Base-by-base conservation (phyloP, 64 coral and sea anemone species). In the Trachythela sp. region DNA sequence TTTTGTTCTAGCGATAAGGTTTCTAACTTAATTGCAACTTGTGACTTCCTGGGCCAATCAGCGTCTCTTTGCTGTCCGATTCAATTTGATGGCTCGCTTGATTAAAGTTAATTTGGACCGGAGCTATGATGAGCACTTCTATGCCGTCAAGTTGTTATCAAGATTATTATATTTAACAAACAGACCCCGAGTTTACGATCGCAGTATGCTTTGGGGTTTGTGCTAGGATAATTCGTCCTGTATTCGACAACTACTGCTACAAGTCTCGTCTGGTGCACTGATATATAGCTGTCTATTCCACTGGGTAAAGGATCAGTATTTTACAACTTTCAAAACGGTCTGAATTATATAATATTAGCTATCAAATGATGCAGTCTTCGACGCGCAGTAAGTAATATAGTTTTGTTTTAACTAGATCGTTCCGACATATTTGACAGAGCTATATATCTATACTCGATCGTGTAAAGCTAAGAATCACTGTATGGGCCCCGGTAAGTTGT, bases 1-100 rank as follows among this genome's bases (percentile, higher is more conserved):
- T 80, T 39, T 39, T 39, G 26, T 80, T 15, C 20, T 36, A 80
- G 37, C 37, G 75, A 80, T 80, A 80, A 80, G 33, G 75, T 80
- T 80, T 80, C 75, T 80, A 80, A 80, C 75, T 35, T 80, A 80
- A 80, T 80, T 80, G 75, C 13, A 38, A 80, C 32, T 80, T 39
- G 75, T 37, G 30, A 29, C 27, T 17, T 17, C 15, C 37, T 20
- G 13, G 30, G 18, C 75, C 75, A 80, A 80, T 80, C 75, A 39
- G 75, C 20, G 32, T 18, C 20, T 14, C 7, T 29, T 35, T 80
- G 20, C 20, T 37, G 33, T 35, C 37, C 75, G 75, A 39, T 37
- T 80, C 37, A 39, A 80, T 80, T 80, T 80, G 75, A 80, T 80
- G 75, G 27, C 75, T 80, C 27, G 26, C 15, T 80, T 39, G 75